Conservation (phyloP, 1,140 invertebrate species). For the Magallana gigas region DNA sequence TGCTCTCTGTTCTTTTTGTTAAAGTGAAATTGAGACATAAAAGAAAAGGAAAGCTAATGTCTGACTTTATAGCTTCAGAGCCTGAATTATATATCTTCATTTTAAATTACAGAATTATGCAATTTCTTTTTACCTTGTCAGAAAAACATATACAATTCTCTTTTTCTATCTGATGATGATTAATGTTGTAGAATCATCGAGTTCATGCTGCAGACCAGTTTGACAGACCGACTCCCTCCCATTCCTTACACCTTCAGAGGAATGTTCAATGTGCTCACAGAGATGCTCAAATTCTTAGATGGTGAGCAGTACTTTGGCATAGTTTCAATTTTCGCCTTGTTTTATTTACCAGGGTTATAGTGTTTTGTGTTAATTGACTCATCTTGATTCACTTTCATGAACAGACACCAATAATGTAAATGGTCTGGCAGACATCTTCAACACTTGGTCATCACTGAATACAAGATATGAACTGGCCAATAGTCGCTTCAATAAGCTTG, state of each 20-base stretch:
- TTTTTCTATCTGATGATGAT: no score
- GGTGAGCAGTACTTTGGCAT: neutral
- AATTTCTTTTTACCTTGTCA: no score
- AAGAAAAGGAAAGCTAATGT: no score
- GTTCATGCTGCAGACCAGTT: conserved; percentile 7
- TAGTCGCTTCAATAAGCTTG: conserved; percentile 23
- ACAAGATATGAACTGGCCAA: conserved; percentile 5
- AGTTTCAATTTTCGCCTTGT: neutral
- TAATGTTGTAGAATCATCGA: neutral
- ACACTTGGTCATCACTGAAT: conserved; percentile 12
- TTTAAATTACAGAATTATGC: no score
- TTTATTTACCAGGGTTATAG: neutral
- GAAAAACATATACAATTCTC: no score
- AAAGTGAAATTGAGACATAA: no score
- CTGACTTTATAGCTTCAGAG: no score
- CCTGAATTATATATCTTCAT: no score
- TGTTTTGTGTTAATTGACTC: neutral
- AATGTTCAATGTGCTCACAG: conserved; percentile 19
- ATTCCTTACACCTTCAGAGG: neutral
- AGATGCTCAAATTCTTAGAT: conserved; percentile 2
- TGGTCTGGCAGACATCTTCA: conserved; percentile 7
- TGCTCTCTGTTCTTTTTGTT: no score
- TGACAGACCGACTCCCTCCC: neutral
- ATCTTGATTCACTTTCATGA: neutral
- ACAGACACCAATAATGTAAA: conserved; percentile 4